These are phyloP conservation scores for Tachystola acroxantha DNA, from an alignment of 2,888 invertebrate species.

Conservation along the genomic window DNA sequence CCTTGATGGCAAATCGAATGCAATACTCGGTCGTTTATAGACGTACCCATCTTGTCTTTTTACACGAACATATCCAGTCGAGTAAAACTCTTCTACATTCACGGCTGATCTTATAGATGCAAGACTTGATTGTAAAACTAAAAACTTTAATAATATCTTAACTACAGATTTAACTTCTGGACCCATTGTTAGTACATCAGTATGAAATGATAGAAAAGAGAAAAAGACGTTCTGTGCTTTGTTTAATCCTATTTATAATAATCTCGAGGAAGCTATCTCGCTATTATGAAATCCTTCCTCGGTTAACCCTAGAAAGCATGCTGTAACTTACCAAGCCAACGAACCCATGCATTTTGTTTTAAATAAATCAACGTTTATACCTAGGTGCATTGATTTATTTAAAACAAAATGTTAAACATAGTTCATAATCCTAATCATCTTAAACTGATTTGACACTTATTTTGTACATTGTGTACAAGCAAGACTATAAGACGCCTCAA, in stretches of 20 bases:
- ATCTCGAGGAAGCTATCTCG: constrained; percentile 37
- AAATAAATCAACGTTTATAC: too few relatives aligned
- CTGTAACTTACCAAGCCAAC: too few relatives aligned
- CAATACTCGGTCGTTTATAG: constrained; percentile 57
- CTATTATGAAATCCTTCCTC: constrained; percentile 42
- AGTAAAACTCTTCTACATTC: constrained; percentile 15
- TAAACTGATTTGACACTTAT: too few relatives aligned
- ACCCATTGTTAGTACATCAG: constrained; percentile 30
- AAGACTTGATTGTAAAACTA: constrained; percentile 21
- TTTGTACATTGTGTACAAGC: too few relatives aligned
- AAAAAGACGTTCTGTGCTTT: constrained; percentile 36
- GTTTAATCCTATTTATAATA: constrained; percentile 48
- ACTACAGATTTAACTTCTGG: constrained; percentile 19
- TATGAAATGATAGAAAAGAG: constrained; percentile 12
- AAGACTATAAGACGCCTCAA: too few relatives aligned
- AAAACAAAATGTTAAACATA: too few relatives aligned
- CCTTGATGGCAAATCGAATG: constrained; percentile 55
- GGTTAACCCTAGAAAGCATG: constrained; percentile 32
- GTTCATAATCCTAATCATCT: too few relatives aligned
- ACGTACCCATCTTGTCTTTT: constrained; percentile 66
- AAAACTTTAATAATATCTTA: constrained; percentile 25
- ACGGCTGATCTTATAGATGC: constrained; percentile 8
- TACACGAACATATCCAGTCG: constrained; percentile 29
- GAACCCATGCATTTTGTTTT: too few relatives aligned
- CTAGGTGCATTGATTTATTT: too few relatives aligned